These are phyloP conservation scores for Gila robusta DNA, from an alignment of 2,797 vertebrate species.

Conservation along the genomic window DNA sequence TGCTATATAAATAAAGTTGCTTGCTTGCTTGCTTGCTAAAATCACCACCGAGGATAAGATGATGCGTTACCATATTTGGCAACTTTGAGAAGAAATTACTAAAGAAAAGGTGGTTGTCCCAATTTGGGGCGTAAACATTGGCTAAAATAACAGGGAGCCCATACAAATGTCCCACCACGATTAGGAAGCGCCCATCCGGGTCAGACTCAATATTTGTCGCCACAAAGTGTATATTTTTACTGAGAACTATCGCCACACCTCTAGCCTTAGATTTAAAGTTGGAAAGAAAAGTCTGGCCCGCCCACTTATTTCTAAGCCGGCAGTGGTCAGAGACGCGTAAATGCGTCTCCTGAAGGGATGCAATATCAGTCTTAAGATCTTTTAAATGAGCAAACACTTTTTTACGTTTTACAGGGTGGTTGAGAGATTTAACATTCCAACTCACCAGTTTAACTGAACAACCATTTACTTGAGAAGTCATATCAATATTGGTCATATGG, in stretches of 20 bases:
- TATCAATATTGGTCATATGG: neutral
- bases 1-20: no score
- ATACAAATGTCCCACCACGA: neutral
- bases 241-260: neutral
- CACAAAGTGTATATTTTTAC: constrained; percentile 5
- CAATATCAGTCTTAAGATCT: neutral
- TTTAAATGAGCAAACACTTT: constrained; percentile 21
- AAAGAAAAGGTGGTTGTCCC: neutral
- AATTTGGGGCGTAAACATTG: neutral
- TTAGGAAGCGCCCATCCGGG: neutral
- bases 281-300: constrained; percentile 21
- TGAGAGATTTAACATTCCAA: constrained; percentile 41
- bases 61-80: no score
- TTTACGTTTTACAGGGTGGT: constrained; percentile 30
- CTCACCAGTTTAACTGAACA: constrained; percentile 16
- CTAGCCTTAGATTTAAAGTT: constrained; percentile 22
- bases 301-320: neutral
- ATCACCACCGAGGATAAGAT: no score
- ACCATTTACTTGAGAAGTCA: neutral
- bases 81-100: neutral
- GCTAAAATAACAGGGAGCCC: neutral
- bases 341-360: constrained; percentile 36
- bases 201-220: neutral
- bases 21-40: no score
- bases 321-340: neutral